Conservation (phyloP, 2,888 invertebrate species). For the Agrypnus murinus region DNA sequence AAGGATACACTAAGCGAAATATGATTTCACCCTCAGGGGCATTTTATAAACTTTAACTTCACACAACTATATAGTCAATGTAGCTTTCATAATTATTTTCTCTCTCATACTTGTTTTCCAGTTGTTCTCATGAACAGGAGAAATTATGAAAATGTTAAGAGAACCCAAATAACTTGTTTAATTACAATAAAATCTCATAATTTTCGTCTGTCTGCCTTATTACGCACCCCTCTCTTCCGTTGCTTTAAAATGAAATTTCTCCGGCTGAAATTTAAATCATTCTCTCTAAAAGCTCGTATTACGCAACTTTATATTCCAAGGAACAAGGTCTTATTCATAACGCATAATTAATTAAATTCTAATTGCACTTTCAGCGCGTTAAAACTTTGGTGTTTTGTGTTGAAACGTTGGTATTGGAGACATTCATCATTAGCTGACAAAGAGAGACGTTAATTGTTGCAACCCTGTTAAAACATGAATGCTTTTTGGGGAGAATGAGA, state of each 20-base stretch:
- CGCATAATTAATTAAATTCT: slow-evolving; percentile 72
- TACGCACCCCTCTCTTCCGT: slow-evolving; percentile 44
- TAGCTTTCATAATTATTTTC: slow-evolving; percentile 2
- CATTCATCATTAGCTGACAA: slow-evolving; percentile 71
- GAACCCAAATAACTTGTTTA: slow-evolving; percentile 40
- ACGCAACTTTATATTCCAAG: slow-evolving; percentile 54
- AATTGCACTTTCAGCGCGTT: slow-evolving; percentile 69
- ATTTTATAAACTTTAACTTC: slow-evolving; percentile 26
- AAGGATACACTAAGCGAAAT: slow-evolving; percentile 29
- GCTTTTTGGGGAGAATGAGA: slow-evolving; percentile 42
- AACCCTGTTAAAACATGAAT: slow-evolving; percentile 49
- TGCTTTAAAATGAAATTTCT: slow-evolving; percentile 56
- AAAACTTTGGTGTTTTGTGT: slow-evolving; percentile 69
- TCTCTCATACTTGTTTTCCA: slow-evolving; percentile 2
- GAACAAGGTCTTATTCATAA: slow-evolving; percentile 65
- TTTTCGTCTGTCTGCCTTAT: slow-evolving; percentile 48
- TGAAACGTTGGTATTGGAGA: slow-evolving; percentile 67
- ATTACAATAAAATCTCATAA: slow-evolving; percentile 52
- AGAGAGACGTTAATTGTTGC: slow-evolving; percentile 69
- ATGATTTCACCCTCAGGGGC: slow-evolving; percentile 36
- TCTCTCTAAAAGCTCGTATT: slow-evolving; percentile 55
- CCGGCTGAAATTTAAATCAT: slow-evolving; percentile 61
- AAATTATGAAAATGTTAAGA: slow-evolving; percentile 23
- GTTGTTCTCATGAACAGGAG: slow-evolving; percentile 6
- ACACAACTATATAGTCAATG: slow-evolving; percentile 14